These are phyloP conservation scores for Phortica magna DNA, from an alignment of 2,888 invertebrate genomes.

Conservation along the genomic window DNA sequence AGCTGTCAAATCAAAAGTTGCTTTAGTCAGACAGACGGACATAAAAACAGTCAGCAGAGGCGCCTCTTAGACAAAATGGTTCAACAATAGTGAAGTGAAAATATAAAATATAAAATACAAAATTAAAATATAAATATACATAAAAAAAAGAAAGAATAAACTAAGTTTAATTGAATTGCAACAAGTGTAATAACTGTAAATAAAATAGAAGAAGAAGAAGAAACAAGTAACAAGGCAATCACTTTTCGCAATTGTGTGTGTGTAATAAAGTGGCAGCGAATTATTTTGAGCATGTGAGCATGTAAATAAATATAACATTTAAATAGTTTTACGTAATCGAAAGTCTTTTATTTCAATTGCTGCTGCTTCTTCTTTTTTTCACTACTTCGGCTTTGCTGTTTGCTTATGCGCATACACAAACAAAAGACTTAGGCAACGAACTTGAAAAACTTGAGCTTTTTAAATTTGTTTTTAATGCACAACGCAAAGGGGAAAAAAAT, in stretches of 20 bases:
- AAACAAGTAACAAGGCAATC: not conserved
- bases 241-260: no score
- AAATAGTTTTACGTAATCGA: no score
- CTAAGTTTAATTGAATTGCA: no score
- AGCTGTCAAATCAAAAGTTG: not conserved
- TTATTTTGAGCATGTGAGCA: no score
- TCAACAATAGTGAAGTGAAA: not conserved
- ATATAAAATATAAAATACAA: not conserved
- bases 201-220: not conserved
- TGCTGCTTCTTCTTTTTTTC: no score
- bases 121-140: not conserved
- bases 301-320: no score
- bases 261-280: no score
- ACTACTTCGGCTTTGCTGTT: no score
- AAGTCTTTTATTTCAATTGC: no score
- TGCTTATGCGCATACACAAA: not conserved
- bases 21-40: slow-evolving; percentile 53
- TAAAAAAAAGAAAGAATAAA: not conserved
- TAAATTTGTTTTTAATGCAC: no score
- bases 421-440: slow-evolving; percentile 56
- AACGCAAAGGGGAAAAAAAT: no score
- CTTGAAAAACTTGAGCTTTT: slow-evolving; percentile 26
- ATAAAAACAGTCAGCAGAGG: slow-evolving; percentile 15
- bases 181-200: not conserved
- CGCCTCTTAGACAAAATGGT: not conserved